These are phyloP conservation scores for Centropus unirufus DNA, from an alignment of 2,113 vertebrate species.

Conservation along the genomic window DNA sequence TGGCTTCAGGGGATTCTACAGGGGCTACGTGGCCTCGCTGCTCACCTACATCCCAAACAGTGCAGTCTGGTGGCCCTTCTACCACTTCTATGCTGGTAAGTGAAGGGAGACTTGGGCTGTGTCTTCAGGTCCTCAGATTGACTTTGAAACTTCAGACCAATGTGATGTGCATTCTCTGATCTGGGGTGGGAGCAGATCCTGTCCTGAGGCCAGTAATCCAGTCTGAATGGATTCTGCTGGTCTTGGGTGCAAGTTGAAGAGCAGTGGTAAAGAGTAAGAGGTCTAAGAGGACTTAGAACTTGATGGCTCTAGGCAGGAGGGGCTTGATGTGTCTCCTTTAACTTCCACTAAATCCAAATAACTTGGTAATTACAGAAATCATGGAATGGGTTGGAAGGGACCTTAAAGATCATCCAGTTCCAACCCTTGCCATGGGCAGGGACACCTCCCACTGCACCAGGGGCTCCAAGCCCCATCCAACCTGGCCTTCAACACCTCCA, in stretches of 20 bases:
- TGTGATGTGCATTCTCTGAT: accelerated
- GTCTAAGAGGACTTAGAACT: not conserved
- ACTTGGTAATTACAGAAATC: too few species aligned
- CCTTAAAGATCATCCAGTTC: too few species aligned
- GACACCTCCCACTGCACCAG: too few species aligned
- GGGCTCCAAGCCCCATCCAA: too few species aligned
- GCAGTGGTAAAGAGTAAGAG: not conserved
- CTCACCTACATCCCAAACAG: constrained; percentile 99
- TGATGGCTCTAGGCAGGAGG: not conserved
- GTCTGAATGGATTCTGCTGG: accelerated
- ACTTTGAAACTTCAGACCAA: not conserved
- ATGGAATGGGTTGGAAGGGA: too few species aligned
- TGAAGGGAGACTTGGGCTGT: not conserved
- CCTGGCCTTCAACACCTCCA: too few species aligned
- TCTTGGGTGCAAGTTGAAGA: not conserved
- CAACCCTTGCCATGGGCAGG: too few species aligned
- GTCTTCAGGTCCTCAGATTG: accelerated
- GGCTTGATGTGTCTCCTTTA: not conserved
- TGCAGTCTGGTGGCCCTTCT: constrained; percentile 98
- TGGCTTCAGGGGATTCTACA: constrained; percentile 91
- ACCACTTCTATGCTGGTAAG: constrained; percentile 95
- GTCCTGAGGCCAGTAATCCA: too few species aligned
- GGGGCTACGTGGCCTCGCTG: constrained; percentile 93
- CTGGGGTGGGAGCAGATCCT: not conserved
- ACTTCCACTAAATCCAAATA: not conserved